Evolutionary conservation across 2,113 vertebrate species (phyloP).

Genomic region (Phaetusa simplex): DNA sequence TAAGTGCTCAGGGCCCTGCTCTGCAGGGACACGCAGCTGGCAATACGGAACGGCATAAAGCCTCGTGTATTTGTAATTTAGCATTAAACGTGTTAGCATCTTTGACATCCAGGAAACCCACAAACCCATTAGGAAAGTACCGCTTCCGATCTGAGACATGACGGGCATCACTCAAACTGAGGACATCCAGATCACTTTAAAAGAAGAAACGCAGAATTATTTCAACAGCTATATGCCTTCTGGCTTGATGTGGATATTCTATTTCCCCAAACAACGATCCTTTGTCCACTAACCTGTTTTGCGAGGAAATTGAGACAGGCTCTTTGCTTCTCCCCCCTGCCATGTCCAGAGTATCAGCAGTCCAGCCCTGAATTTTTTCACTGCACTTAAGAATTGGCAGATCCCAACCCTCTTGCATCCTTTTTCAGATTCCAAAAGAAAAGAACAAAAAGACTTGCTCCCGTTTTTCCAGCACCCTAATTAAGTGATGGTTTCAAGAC

Average conservation of each 20-base stretch:
- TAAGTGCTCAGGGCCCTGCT: not conserved
- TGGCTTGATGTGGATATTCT: not conserved
- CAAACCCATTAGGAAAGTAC: not conserved
- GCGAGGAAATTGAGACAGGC: not conserved
- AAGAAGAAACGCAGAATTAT: not conserved
- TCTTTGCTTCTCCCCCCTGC: not conserved
- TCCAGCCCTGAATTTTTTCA: not conserved
- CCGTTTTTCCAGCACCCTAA: not conserved
- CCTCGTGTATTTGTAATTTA: not conserved
- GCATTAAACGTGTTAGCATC: rapidly evolving
- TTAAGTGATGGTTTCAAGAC: not conserved
- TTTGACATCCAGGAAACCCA: not conserved
- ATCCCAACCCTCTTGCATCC: not conserved
- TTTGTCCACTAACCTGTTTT: not conserved
- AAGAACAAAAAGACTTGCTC: not conserved
- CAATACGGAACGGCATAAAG: not conserved
- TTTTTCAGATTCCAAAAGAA: not conserved
- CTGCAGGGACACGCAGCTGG: not conserved
- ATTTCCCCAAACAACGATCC: not conserved
- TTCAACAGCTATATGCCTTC: not conserved
- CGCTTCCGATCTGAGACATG: not conserved
- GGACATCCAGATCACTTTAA: no score
- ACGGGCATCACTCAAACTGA: not conserved
- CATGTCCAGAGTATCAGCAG: not conserved
- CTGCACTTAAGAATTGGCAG: rapidly evolving